Evolutionary conservation across 2,113 vertebrate species (phyloP), one percentile per base, ranked within the genome.

Genomic region (Penelope pileata): DNA sequence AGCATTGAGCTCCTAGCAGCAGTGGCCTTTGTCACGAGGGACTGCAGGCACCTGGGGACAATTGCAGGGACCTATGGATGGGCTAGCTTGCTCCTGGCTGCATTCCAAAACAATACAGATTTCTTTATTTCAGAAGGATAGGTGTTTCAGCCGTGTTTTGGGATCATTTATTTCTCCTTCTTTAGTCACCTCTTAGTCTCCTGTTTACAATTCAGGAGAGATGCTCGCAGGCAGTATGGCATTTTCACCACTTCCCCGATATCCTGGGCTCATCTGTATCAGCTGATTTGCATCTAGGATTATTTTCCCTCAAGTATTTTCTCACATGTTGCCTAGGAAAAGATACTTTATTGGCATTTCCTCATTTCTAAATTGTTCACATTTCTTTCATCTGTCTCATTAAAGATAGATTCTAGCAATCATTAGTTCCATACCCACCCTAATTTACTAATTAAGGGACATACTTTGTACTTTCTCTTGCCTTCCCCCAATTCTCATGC

Each of bases 371-470:
- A 88, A 74, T 72, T 51, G 72, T 77, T 74, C 70, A 43, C 27
- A 13, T 64, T 84, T 83, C 56, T 74, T 88, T 75, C 53, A 75
- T 88, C 51, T 66, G 23, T 83, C 64, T 94, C 43, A 86, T 93
- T 95, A 95, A 89, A 70, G 45, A 83, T 1, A 92, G 32, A 86
- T 85, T 95, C 50, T 27, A 45, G 81, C 42, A 43, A 81, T 88
- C 56, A 70, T 74, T 91, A 81, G 64, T 88, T 95, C 93, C 93
- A 73, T 85, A 64, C n/a, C 38, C 36, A 78, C 6, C 45, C 47
- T 69, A 34, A 50, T 77, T 96, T 96, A 86, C 82, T 96, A 94
- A 95, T 96, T 94, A 94, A 89, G 51, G 43, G 72, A 60, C 60
- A 47, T 26, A 76, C 34, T 29, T n/a, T 59, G 81, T 93, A 88